Evolutionary conservation across 1,140 invertebrate genomes (phyloP).

Genomic region (Bradynema listronoti): DNA sequence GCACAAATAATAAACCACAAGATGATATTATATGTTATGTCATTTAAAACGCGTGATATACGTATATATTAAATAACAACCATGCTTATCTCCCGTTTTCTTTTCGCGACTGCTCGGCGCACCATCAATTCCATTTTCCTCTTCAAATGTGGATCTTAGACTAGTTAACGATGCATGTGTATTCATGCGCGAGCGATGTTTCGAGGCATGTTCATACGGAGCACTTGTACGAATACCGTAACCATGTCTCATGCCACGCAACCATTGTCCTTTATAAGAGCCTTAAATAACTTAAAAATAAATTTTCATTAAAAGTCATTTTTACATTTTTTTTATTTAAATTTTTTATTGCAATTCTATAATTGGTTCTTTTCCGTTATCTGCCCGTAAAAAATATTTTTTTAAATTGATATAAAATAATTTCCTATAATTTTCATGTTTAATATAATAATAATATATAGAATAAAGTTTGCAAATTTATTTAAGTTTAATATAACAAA

Average conservation of each 20-base stretch:
- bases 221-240: slow-evolving; percentile 93
- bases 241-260: slow-evolving; percentile 90
- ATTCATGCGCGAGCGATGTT: slow-evolving; percentile 67
- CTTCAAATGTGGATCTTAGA: slow-evolving; percentile 75
- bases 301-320: no score
- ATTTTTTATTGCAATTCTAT: no score
- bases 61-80: neutral
- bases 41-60: neutral
- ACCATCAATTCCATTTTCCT: no score
- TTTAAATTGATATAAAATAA: no score
- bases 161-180: slow-evolving; percentile 79
- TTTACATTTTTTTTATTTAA: no score
- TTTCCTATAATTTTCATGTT: no score
- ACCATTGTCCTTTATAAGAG: slow-evolving; percentile 97
- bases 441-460: no score
- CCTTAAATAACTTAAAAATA: no score
- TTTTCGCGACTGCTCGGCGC: neutral
- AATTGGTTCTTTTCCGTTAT: no score
- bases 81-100: neutral
- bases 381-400: no score
- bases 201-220: slow-evolving; percentile 71
- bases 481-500: slow-evolving; percentile 9
- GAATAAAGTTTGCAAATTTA: no score
- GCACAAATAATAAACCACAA: neutral
- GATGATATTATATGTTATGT: no score